These are phyloP conservation scores for Battus philenor DNA, from an alignment of 1,140 invertebrate genomes.

Conservation along the genomic window DNA sequence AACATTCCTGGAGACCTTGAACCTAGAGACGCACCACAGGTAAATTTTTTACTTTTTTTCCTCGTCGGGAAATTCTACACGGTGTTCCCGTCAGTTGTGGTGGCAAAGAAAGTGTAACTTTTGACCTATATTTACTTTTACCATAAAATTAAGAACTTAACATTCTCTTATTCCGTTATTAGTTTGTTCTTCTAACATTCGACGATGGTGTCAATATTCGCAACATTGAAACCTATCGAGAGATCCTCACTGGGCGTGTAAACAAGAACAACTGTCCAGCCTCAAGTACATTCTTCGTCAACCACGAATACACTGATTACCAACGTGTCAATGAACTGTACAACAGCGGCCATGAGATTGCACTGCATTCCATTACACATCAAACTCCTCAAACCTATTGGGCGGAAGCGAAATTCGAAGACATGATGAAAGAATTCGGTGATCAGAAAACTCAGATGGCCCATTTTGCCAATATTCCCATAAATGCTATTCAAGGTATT, in stretches of 20 bases:
- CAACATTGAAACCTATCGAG: conserved; percentile 80
- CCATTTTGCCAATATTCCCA: conserved; percentile 77
- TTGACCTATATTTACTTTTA: too few species aligned
- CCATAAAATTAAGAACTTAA: too few species aligned
- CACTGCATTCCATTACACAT: conserved; percentile 79
- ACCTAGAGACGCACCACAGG: conserved; percentile 46
- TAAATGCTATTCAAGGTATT: conserved; percentile 63
- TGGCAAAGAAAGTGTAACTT: too few species aligned
- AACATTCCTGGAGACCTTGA: conserved; percentile 52
- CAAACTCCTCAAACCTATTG: conserved; percentile 70
- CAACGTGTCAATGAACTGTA: conserved; percentile 79
- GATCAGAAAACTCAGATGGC: conserved; percentile 75
- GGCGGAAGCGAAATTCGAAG: conserved; percentile 57
- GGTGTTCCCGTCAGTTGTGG: too few species aligned
- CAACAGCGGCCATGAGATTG: conserved; percentile 82
- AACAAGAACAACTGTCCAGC: conserved; percentile 81
- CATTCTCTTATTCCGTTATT: too few species aligned
- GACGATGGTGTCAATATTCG: conserved; percentile 82
- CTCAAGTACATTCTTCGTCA: conserved; percentile 80
- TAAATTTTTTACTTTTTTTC: too few species aligned
- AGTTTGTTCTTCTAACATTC: conserved; percentile 82
- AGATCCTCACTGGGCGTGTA: conserved; percentile 76
- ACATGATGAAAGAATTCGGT: conserved; percentile 76
- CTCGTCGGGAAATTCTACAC: too few species aligned
- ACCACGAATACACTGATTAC: conserved; percentile 84